Evolutionary conservation across 2,113 vertebrate genomes (phyloP).

Genomic region (Oenanthe oenanthe): DNA sequence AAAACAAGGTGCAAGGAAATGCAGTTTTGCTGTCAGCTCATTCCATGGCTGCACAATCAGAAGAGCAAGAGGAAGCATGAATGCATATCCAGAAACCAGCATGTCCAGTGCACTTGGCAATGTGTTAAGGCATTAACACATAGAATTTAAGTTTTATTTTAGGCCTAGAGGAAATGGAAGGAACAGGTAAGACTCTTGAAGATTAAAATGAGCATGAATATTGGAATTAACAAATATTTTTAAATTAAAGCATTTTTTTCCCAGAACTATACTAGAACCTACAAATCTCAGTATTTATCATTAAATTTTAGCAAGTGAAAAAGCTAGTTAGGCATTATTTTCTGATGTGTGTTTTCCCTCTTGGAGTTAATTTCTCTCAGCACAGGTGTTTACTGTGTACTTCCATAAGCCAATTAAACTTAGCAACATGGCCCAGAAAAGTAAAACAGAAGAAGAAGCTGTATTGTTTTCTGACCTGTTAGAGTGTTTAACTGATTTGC

Average conservation of each 20-base stretch:
- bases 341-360: not conserved
- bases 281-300: not conserved
- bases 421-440: not conserved
- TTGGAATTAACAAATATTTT: not conserved
- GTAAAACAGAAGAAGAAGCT: not conserved
- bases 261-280: not conserved
- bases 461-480: not conserved
- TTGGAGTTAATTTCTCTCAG: not conserved
- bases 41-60: not conserved
- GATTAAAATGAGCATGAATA: not conserved
- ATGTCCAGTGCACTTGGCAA: not conserved
- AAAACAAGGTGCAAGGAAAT: not conserved
- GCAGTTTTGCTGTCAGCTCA: not conserved
- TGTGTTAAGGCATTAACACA: not conserved
- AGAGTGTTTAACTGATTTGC: not conserved
- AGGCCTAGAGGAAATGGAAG: not conserved
- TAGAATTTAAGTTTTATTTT: not conserved
- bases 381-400: not conserved
- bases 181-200: not conserved
- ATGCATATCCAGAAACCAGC: not conserved
- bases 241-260: not conserved
- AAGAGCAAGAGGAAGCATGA: not conserved
- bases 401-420: not conserved
- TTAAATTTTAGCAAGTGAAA: not conserved
- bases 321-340: not conserved